Base-by-base conservation (phyloP, 2,888 invertebrate genomes). In the Dolichomitus sp. region DNA sequence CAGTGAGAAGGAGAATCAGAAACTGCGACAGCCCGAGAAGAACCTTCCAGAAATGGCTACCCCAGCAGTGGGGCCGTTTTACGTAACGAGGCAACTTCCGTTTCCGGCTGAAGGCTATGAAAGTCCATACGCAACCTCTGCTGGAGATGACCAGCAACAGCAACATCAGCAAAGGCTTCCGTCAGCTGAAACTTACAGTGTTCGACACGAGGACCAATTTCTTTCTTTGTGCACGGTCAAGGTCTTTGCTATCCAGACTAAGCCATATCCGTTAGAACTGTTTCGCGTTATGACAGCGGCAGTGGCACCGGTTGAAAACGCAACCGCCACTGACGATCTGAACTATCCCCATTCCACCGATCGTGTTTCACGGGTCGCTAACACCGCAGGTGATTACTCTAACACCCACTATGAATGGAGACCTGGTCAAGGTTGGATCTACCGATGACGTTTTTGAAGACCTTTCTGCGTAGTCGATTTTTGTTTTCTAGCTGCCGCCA, bases 51-150 rank as follows among this genome's bases (percentile, higher is more conserved):
- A 59, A 66, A 42, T 48, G 54, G 40, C 27, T 63, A 27, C 69
- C 27, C 48, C 54, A 37, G 23, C 40, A 5, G 9, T 27, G 23
- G 33, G 27, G 66, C 33, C 30, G 42, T 72, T 59, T 52, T 19
- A 45, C 40, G 66, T 72, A 68, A 72, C 70, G 52, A 61, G 66
- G 23, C 79, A 61, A 83, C 45, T 75, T 54, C 45, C 65, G 17
- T 27, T 75, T 70, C 45, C 59, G 50, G 27, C n/a, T 14, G 19
- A 27, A 59, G 54, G 17, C 61, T 59, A 68, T 23, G 50, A 50
- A 23, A 76, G 5, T 4, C 50, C 66, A 37, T 33, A 42, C 33
- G 50, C 50, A 42, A 48, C 50, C 9, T 23, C 19, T 7, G 40
- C 45, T 14, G 52, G 3, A 11, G 40, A 48, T 14, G 78, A 70